Conservation (phyloP, 2,113 vertebrate genomes). For the Oceanodroma tethys region DNA sequence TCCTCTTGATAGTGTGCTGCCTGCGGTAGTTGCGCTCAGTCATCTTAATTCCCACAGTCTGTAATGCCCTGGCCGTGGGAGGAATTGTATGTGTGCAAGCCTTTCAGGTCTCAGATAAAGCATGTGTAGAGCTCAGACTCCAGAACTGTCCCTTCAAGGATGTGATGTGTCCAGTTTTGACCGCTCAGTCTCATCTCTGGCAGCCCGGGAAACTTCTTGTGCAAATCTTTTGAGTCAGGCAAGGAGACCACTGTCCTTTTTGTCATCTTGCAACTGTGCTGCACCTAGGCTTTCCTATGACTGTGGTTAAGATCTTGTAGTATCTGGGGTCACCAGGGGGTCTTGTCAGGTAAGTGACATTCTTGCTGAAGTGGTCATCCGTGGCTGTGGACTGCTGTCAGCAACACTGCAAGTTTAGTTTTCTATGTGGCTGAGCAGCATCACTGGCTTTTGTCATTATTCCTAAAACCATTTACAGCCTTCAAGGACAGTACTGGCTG, state of each 20-base stretch:
- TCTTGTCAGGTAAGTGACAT: neutral
- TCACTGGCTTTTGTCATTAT: neutral
- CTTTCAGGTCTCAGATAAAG: neutral
- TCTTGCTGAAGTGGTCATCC: neutral
- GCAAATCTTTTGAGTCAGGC: neutral
- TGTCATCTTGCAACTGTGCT: neutral
- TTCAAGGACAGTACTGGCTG: neutral
- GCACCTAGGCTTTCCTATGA: neutral
- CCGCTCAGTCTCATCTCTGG: neutral
- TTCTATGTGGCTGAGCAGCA: neutral
- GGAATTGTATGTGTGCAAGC: neutral
- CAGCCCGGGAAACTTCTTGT: neutral
- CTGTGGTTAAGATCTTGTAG: neutral
- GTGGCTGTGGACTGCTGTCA: neutral
- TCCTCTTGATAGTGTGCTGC: neutral
- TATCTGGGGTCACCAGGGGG: neutral
- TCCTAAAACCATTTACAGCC: neutral
- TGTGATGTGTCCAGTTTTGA: neutral
- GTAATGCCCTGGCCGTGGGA: neutral
- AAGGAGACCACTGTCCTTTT: neutral
- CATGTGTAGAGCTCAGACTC: neutral
- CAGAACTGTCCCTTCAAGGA: neutral
- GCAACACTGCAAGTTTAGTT: neutral
- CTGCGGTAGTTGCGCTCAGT: neutral
- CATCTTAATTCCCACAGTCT: neutral